phyloP scores from a whole-genome alignment of 2,888 invertebrate genomes.

The Hylaea fasciaria region DNA sequence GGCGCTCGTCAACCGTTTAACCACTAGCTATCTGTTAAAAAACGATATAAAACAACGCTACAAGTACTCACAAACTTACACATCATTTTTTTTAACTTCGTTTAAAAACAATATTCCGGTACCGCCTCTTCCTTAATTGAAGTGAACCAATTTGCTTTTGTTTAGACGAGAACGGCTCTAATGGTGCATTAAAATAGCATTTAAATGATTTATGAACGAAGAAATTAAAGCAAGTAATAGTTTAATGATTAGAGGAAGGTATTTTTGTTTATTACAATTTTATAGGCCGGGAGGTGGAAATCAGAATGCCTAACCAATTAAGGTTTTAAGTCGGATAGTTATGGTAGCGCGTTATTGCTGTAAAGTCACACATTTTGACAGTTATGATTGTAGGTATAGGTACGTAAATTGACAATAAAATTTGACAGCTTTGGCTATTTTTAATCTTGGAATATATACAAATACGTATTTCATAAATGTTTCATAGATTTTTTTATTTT shows the following conservation, averaged over 20 bases:
- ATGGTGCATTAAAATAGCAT: slow-evolving; percentile 47
- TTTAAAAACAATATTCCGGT: slow-evolving; percentile 26
- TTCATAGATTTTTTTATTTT: too few species aligned
- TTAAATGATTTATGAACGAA: slow-evolving; percentile 46
- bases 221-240: slow-evolving; percentile 24
- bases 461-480: too few species aligned
- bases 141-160: slow-evolving; percentile 44
- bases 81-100: slow-evolving; percentile 1
- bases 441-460: too few species aligned
- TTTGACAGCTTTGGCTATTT: too few species aligned
- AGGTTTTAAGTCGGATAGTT: too few species aligned
- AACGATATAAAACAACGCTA: neutral
- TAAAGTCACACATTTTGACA: too few species aligned
- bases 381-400: too few species aligned
- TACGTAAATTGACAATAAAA: too few species aligned
- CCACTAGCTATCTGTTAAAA: neutral
- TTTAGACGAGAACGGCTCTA: slow-evolving; percentile 40
- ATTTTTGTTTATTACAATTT: slow-evolving; percentile 5
- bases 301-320: neutral
- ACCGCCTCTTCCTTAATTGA: slow-evolving; percentile 42
- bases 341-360: too few species aligned
- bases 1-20: too few species aligned
- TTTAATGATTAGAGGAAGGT: slow-evolving; percentile 12
- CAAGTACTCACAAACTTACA: neutral
- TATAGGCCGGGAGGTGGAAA: slow-evolving; percentile 3